Percentiles rank a stretch among this genome's conserved stretches.
Conservation (phyloP, 2,113 vertebrate species). For the Baryphthengus martii region DNA sequence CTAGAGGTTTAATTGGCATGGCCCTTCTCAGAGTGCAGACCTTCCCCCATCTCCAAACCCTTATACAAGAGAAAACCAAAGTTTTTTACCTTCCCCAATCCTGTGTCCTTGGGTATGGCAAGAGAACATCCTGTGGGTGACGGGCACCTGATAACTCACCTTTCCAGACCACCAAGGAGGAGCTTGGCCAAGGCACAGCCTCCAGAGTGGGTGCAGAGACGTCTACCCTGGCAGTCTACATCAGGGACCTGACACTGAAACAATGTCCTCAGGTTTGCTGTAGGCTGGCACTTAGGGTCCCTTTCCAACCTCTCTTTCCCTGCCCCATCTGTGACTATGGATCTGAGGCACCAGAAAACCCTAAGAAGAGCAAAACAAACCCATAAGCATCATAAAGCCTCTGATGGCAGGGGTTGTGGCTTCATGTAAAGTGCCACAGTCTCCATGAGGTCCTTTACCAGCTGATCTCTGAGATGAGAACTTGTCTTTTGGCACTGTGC, state of each 20-base stretch:
- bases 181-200: background rate
- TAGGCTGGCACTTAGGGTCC: background rate
- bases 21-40: background rate
- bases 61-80: background rate
- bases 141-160: background rate
- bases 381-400: rapidly evolving
- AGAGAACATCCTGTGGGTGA: background rate
- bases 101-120: background rate
- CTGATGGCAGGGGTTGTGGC: background rate
- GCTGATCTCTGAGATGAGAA: background rate
- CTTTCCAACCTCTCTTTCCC: background rate
- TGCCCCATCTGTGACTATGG: background rate
- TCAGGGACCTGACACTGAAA: background rate
- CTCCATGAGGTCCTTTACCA: background rate
- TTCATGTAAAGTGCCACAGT: background rate
- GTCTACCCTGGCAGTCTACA: background rate
- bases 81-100: background rate
- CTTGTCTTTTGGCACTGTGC: background rate
- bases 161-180: background rate
- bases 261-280: background rate
- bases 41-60: background rate
- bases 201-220: background rate
- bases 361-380: background rate
- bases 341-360: background rate
- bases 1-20: background rate